phyloP scores from a whole-genome alignment of 2,888 invertebrate genomes.

The Parapristionchus giblindavisi region DNA sequence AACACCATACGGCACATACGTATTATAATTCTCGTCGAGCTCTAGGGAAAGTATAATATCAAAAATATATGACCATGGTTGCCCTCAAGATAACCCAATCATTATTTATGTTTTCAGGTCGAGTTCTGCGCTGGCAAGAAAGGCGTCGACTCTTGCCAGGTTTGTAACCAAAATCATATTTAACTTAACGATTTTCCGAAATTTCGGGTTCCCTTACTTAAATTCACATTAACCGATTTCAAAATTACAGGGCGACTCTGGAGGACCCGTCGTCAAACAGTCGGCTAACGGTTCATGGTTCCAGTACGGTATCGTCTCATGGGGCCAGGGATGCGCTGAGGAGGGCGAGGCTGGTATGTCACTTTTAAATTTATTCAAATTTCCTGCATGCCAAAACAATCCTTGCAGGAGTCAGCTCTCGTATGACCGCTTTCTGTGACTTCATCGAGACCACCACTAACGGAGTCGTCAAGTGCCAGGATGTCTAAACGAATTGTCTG shows the following conservation, averaged over 20 bases:
- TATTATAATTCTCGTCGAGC: conserved; percentile 3
- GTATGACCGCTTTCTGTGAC: conserved; percentile 37
- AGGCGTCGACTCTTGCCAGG: conserved; percentile 27
- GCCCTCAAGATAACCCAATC: background rate
- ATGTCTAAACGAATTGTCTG: conserved; percentile 10
- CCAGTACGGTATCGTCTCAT: conserved; percentile 38
- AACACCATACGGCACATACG: too few relatives aligned
- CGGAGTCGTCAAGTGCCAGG: conserved; percentile 70
- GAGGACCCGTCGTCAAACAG: conserved; percentile 35
- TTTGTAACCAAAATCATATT: too few relatives aligned
- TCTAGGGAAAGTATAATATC: background rate
- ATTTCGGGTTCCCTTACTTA: too few relatives aligned
- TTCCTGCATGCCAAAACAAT: background rate
- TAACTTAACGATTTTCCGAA: too few relatives aligned
- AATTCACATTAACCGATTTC: too few relatives aligned
- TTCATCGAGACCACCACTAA: conserved; percentile 34
- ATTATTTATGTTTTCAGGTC: conserved; percentile 37
- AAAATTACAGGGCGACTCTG: conserved; percentile 40
- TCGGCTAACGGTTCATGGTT: conserved; percentile 33
- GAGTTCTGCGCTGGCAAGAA: conserved; percentile 50
- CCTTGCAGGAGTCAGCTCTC: conserved; percentile 38
- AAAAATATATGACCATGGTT: background rate
- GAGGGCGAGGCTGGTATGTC: conserved; percentile 35
- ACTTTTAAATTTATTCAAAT: too few relatives aligned
- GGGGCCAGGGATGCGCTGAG: conserved; percentile 40